Percentiles rank a stretch among this genome's conserved stretches.
phyloP scores from a whole-genome alignment of 2,797 vertebrate species.

The Synanceia verrucosa region DNA sequence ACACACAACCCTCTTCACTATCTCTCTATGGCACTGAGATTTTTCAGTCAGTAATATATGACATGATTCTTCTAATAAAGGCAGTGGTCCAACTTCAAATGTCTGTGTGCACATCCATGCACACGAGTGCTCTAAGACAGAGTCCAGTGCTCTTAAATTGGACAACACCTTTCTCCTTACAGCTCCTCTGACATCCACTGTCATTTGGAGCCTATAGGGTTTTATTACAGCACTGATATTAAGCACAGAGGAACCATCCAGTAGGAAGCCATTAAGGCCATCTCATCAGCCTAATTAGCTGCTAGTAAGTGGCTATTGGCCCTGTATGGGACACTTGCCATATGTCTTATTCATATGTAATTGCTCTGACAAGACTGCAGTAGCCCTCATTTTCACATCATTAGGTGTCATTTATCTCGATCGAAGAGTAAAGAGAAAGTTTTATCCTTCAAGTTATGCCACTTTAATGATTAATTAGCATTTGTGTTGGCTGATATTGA shows the following conservation, averaged over 20 bases:
- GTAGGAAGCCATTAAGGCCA: slow-evolving; percentile 66
- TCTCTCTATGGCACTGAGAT: neutral
- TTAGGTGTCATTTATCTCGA: slow-evolving; percentile 63
- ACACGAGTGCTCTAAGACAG: neutral
- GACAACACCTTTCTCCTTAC: slow-evolving; percentile 29
- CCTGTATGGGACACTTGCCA: slow-evolving; percentile 60
- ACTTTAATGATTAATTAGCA: slow-evolving; percentile 59
- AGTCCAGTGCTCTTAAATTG: slow-evolving; percentile 16
- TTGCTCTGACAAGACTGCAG: slow-evolving; percentile 55
- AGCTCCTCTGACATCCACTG: slow-evolving; percentile 39
- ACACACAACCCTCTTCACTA: neutral
- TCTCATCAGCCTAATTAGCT: slow-evolving; percentile 73
- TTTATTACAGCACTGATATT: slow-evolving; percentile 39
- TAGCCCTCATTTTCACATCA: slow-evolving; percentile 70
- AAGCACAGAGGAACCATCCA: slow-evolving; percentile 40
- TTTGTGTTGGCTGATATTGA: slow-evolving; percentile 36
- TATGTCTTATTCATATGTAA: slow-evolving; percentile 72
- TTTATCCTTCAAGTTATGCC: slow-evolving; percentile 49
- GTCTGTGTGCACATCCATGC: slow-evolving; percentile 1
- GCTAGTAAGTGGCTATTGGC: slow-evolving; percentile 66
- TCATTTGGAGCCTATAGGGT: slow-evolving; percentile 27
- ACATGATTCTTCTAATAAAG: slow-evolving; percentile 14
- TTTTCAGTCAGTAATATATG: neutral
- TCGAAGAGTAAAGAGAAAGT: slow-evolving; percentile 46
- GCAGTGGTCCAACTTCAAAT: neutral